Evolutionary conservation across 2,797 vertebrate species (phyloP).

Genomic region (Cyclopterus lumpus): DNA sequence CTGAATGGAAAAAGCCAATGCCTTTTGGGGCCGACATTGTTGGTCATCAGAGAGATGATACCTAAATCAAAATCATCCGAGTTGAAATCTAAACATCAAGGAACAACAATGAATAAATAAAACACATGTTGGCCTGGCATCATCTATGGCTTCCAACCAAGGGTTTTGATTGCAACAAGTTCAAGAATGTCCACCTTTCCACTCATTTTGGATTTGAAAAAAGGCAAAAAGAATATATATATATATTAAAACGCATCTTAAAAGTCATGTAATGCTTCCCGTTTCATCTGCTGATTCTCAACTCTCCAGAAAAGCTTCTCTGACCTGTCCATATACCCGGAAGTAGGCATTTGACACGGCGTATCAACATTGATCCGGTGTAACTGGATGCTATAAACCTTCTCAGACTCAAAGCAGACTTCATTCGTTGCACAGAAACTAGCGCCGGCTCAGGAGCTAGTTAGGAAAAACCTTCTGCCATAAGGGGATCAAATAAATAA

Average conservation of each 20-base stretch:
- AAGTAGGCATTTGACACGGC: conserved; percentile 45
- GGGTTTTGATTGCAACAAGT: neutral
- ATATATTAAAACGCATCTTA: neutral
- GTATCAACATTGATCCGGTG: conserved; percentile 62
- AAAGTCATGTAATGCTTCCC: neutral
- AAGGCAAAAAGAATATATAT: neutral
- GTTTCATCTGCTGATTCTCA: neutral
- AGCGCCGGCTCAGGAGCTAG: conserved; percentile 44
- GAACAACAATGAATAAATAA: too few relatives aligned
- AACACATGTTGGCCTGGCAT: neutral
- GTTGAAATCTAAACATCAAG: neutral
- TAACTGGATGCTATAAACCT: conserved; percentile 56
- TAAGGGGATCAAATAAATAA: conserved; percentile 72
- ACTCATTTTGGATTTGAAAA: neutral
- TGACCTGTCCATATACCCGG: conserved; percentile 49
- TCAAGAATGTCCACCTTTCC: neutral
- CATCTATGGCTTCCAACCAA: neutral
- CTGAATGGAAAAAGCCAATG: conserved; percentile 41
- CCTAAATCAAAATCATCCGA: neutral
- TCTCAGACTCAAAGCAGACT: conserved; percentile 48
- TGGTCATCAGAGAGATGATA: conserved; percentile 11
- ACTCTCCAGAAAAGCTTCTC: conserved; percentile 23
- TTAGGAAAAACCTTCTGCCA: conserved; percentile 57
- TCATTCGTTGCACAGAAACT: conserved; percentile 42
- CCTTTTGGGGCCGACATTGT: conserved; percentile 17